Evolutionary conservation across 2,113 vertebrate genomes (phyloP), one percentile per base, ranked within the genome.

Genomic region (Tinamus guttatus): DNA sequence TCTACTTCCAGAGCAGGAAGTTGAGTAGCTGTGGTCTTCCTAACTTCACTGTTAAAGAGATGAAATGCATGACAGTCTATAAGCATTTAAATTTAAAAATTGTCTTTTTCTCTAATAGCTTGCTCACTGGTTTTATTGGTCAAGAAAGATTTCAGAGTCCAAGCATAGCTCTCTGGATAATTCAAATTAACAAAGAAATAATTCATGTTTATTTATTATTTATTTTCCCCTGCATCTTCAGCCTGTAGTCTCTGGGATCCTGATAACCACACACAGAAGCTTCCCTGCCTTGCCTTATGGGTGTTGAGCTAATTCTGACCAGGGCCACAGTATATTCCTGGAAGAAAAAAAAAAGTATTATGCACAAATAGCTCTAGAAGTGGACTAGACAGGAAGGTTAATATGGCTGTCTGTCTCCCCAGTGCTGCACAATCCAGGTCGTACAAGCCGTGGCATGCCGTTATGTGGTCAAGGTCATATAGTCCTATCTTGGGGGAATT

Each of bases 401-500:
- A 11, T 2, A 2, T 13, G 47, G 54, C 69, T 81, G 54, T 81
- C 3, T 7, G 4, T 10, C 5, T 7, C 27, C 13, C 18, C 45
- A 19, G 45, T 5, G 4, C 74, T 27, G 13, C 65, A 13, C 51
- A 22, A 45, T 5, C 20, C 28, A 1, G 14, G 18, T 6, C 63
- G 25, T 67, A 56, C 18, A 54, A 74, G 40, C 25, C 58, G 45
- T 58, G 90, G 30, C 38, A 80, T 43, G 17, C 20, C 45, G 64
- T 40, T 65, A 13, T 40, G 22, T 17, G 43, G 67, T 71, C 5
- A 0, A 13, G 58, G 27, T 59, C 1, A 0, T 51, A 16, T 54
- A 1, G 4, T 12, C 38, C 13, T 38, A 8, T 19, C 0, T 1
- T 27, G 25, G 36, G 5, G 32, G 68, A 70, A 30, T 17, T 56